Base-by-base conservation (phyloP, 2,888 invertebrate genomes). In the Lottia scabra region DNA sequence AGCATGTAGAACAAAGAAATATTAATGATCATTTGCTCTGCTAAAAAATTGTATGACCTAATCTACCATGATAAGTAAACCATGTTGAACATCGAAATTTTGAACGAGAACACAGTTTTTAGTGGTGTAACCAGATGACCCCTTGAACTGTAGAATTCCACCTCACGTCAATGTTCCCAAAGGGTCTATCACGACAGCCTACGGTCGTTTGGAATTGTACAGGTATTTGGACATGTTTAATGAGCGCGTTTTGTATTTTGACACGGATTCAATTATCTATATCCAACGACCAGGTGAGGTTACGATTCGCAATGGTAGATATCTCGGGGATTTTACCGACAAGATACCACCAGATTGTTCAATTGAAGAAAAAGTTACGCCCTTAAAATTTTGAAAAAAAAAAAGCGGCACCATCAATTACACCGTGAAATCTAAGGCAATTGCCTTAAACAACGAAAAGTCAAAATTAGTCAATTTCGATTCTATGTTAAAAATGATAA, bases 231-330 rank as follows among this genome's bases (percentile, higher is more conserved):
- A 88, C 12, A 71, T 71, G 27, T 73, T 90, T 6, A 82, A 76
- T 8, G 68, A 78, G 44, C 66, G 85, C 15, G 84, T 84, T 12
- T 68, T 90, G 15, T 89, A 90, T 76, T 87, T 76, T 66, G 88
- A 90, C 67, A 90, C 89, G 0, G 88, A 89, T 72, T 83, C 83
- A 1, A 80, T 88, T 6, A 84, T 89, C 48, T 89, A 81, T 70
- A 73, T 79, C 13, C 67, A 68, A 43, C 13, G 56, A 16, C 48
- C 48, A 0, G 76, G 66, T 0, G 67, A 74, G 15, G 12, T 15
- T 2, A 45, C 72, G 30, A 71, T 70, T 15, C 23, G 44, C 16
- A 0, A 30, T 4, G 79, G 78, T 2, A 72, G 72, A 26, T 75
- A 68, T 38, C 62, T 79, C 13, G 78, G 77, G 10, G 70, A 78